These are phyloP conservation scores for Leptinotarsa defecta DNA, from an alignment of 1,140 invertebrate genomes.

Conservation along the genomic window DNA sequence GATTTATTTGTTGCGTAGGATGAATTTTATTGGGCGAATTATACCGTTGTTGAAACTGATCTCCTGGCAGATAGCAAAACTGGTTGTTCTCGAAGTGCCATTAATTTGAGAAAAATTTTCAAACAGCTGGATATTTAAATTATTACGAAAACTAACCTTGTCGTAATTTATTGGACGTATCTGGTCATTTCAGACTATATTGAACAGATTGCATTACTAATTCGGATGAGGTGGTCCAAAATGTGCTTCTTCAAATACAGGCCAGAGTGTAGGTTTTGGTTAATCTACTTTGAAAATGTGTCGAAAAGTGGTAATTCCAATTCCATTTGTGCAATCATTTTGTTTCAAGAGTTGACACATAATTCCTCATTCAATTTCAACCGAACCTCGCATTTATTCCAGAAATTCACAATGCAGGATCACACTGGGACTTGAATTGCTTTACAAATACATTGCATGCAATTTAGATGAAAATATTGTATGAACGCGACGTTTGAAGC, in stretches of 20 bases:
- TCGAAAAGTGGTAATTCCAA: too few species aligned
- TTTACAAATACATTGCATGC: too few species aligned
- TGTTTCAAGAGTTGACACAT: too few species aligned
- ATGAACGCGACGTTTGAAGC: too few species aligned
- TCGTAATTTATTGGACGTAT: conserved; percentile 26
- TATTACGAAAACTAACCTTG: conserved; percentile 20
- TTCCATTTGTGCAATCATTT: too few species aligned
- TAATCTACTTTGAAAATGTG: too few species aligned
- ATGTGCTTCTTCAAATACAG: background rate
- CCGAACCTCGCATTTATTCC: too few species aligned
- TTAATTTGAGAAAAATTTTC: conserved; percentile 34
- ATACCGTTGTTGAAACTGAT: conserved; percentile 12
- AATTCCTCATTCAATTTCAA: too few species aligned
- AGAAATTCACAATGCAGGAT: too few species aligned
- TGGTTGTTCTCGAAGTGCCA: conserved; percentile 27
- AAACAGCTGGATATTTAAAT: conserved; percentile 30
- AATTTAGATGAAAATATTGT: too few species aligned
- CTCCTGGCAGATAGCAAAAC: conserved; percentile 24
- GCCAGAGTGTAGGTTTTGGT: background rate
- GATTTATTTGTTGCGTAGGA: background rate
- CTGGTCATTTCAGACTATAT: conserved; percentile 11
- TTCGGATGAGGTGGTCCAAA: conserved; percentile 13
- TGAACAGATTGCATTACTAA: conserved; percentile 19
- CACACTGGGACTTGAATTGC: too few species aligned
- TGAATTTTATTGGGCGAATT: conserved; percentile 3